Evolutionary conservation across 2,888 invertebrate genomes (phyloP), one percentile per base, ranked within the genome.

Genomic region (Protodeltote pygarga): DNA sequence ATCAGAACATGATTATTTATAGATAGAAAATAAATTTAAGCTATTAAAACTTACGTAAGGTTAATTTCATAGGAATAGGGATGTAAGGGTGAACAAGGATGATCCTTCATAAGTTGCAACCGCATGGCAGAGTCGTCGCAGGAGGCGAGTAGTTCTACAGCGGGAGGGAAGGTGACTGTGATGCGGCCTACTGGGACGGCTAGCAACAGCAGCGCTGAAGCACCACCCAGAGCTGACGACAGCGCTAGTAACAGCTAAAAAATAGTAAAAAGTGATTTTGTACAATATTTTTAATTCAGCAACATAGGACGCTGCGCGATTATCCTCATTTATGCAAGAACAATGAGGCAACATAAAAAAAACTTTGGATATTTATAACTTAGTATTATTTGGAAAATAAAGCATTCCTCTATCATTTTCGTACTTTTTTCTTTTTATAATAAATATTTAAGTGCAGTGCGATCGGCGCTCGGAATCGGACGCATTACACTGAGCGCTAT

Each of bases 161-260:
- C 83, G 2, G 93, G 88, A 3, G 95, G 95, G 71, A 94, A 95
- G 6, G 93, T 93, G 28, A 95, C 89, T 0, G 93, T 94, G 63
- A 95, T 92, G 59, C 96, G 89, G 11, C 95, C 96, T 3, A 95
- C 94, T 0, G 96, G 96, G 23, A 96, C 95, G 5, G 94, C 85
- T 16, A 96, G 89, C 40, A 96, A 86, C 11, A 95, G 87, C 33
- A 96, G 84, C 0, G 95, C 94, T 3, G 95, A 93, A 3, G 87
- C 91, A 3, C 95, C 96, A 11, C 95, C 95, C 46, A 95, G 76
- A 10, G 93, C 92, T 21, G 96, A 95, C 55, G 95, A 95, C 19
- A 94, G 71, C 8, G 95, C 94, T 63, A 96, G 79, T 54, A 96
- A 79, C 33, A 95, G 83, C 96, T 96, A 83, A 24, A 42, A 54